Evolutionary conservation across 2,888 invertebrate genomes (phyloP).

Genomic region (Drosophila putrida): DNA sequence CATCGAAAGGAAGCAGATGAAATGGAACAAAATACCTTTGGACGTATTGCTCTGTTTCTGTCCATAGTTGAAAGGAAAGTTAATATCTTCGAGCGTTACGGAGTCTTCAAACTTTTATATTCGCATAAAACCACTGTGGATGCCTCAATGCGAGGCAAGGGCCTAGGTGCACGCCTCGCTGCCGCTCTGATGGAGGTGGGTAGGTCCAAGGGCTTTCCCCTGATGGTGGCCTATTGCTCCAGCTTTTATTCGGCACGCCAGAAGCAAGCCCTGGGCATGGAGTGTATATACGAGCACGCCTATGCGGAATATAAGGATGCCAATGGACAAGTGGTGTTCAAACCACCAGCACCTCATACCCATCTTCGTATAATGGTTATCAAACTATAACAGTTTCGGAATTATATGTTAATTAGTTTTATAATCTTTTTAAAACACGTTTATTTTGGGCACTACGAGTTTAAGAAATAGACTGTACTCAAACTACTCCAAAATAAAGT

Average conservation of each 20-base stretch:
- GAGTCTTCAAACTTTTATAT: conserved; percentile 60
- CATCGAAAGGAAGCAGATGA: conserved; percentile 37
- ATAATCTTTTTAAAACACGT: not conserved
- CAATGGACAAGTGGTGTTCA: conserved; percentile 57
- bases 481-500: no score
- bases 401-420: no score
- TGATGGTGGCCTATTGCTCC: conserved; percentile 66
- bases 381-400: not conserved
- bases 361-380: conserved; percentile 1
- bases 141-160: conserved; percentile 62
- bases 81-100: conserved; percentile 64
- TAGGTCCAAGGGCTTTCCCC: conserved; percentile 53
- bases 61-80: conserved; percentile 58
- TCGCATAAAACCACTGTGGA: conserved; percentile 68
- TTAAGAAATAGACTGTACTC: no score
- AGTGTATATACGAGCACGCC: conserved; percentile 48
- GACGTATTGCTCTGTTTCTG: conserved; percentile 48
- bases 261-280: conserved; percentile 70
- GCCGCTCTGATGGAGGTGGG: conserved; percentile 64
- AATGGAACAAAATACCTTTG: conserved; percentile 46
- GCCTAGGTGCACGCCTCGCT: conserved; percentile 65
- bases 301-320: conserved; percentile 67
- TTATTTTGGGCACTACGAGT: not conserved
- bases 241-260: conserved; percentile 74
- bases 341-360: conserved; percentile 6